Evolutionary conservation across 2,797 vertebrate genomes (phyloP).

Genomic region (Periparus ater): DNA sequence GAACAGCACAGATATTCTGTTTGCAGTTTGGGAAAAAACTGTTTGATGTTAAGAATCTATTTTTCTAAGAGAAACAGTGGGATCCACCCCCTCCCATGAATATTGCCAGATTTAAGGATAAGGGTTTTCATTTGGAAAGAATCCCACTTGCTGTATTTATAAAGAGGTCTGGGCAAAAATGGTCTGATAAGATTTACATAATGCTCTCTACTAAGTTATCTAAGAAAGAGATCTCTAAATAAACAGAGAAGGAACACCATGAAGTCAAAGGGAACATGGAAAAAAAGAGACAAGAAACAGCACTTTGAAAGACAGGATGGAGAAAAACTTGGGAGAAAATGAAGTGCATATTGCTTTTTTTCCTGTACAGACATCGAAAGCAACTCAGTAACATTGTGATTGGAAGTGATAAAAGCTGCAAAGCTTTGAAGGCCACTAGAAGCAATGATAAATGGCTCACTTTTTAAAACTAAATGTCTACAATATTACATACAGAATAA

Average conservation of each 20-base stretch:
- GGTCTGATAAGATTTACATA: slow-evolving; percentile 6
- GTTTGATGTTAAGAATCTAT: slow-evolving; percentile 18
- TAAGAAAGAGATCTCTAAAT: slow-evolving; percentile 59
- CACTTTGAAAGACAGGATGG: slow-evolving; percentile 29
- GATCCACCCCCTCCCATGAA: slow-evolving; percentile 7
- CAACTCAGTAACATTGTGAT: slow-evolving; percentile 21
- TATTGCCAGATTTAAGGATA: slow-evolving; percentile 20
- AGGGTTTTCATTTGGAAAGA: slow-evolving; percentile 42
- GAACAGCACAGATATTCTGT: neutral
- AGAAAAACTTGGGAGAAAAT: neutral
- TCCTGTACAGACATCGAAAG: neutral
- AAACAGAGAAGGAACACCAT: slow-evolving; percentile 36
- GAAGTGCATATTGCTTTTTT: neutral
- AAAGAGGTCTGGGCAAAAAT: slow-evolving; percentile 67
- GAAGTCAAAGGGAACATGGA: slow-evolving; percentile 23
- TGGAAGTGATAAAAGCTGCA: neutral
- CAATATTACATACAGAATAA: neutral
- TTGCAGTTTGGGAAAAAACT: neutral
- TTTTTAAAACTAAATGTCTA: neutral
- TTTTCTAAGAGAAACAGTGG: slow-evolving; percentile 1
- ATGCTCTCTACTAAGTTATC: slow-evolving; percentile 30
- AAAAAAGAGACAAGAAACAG: slow-evolving; percentile 43
- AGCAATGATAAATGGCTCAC: neutral
- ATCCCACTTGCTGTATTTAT: slow-evolving; percentile 31
- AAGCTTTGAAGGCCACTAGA: neutral